Evolutionary conservation across 2,113 vertebrate species (phyloP).

Genomic region (Leucosticte australis): DNA sequence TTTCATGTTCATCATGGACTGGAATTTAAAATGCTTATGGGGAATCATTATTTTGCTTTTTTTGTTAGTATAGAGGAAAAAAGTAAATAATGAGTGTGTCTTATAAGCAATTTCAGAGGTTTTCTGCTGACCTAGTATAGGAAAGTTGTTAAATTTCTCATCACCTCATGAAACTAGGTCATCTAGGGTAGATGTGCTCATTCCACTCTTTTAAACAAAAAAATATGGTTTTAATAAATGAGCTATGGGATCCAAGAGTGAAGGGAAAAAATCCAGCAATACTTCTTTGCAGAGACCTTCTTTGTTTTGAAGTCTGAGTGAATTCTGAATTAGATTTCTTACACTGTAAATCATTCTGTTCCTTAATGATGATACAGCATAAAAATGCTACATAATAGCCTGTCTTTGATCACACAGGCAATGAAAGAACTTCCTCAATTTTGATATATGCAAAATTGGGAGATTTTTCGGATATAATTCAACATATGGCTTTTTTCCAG

Average conservation of each 20-base stretch:
- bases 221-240: not conserved
- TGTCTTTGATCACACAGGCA: not conserved
- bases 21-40: not conserved
- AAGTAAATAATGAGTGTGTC: not conserved
- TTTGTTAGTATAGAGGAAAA: not conserved
- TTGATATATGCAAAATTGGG: not conserved
- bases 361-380: not conserved
- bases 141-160: not conserved
- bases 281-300: not conserved
- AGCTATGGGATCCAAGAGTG: not conserved
- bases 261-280: not conserved
- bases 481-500: not conserved
- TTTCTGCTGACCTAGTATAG: not conserved
- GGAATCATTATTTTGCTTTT: not conserved
- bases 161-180: not conserved
- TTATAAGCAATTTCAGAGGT: not conserved
- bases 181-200: not conserved
- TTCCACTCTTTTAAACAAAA: not conserved
- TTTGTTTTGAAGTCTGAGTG: conserved; percentile 2
- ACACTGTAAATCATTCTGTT: not conserved
- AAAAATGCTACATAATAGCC: no score
- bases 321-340: not conserved
- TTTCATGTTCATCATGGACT: not conserved
- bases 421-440: not conserved
- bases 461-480: not conserved